A percentile compares a stretch with the other conserved stretches of the same genome.
Evolutionary conservation across 1,140 invertebrate species (phyloP).

Genomic region (Stegodyphus dumicola): DNA sequence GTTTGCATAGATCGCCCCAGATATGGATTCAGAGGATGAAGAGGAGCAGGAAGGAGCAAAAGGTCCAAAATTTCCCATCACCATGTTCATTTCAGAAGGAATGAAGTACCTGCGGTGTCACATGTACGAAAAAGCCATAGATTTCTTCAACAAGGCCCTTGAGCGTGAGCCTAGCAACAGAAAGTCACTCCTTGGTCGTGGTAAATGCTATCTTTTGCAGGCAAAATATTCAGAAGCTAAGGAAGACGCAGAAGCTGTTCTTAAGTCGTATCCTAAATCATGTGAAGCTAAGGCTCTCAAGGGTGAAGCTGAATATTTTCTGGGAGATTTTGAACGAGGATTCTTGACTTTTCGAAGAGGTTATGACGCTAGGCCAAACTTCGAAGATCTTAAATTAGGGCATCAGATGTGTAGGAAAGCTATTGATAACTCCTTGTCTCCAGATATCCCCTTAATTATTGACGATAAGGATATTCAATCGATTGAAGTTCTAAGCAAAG

Average conservation of each 20-base stretch:
- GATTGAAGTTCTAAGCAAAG: no score
- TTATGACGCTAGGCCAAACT: background rate
- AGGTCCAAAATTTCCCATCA: slow-evolving; percentile 16
- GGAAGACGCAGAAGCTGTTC: background rate
- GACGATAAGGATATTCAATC: background rate
- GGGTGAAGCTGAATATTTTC: background rate
- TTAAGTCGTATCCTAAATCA: background rate
- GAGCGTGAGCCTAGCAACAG: background rate
- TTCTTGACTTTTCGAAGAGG: background rate
- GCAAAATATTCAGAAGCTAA: background rate
- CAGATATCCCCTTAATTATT: background rate
- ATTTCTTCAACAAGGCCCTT: background rate
- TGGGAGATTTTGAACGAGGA: slow-evolving; percentile 13
- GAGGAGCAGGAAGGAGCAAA: background rate
- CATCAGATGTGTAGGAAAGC: slow-evolving; percentile 19
- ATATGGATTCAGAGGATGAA: slow-evolving; percentile 22
- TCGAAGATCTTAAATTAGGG: background rate
- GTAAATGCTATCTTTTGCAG: background rate
- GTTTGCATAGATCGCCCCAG: no score
- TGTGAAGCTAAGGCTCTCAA: background rate
- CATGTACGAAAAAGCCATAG: slow-evolving; percentile 10
- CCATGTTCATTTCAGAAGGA: slow-evolving; percentile 26
- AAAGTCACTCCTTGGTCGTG: background rate
- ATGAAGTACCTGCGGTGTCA: background rate
- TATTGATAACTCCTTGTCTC: background rate